Conservation (phyloP, 2,113 vertebrate species). For the Aspidoscelis tigris region DNA sequence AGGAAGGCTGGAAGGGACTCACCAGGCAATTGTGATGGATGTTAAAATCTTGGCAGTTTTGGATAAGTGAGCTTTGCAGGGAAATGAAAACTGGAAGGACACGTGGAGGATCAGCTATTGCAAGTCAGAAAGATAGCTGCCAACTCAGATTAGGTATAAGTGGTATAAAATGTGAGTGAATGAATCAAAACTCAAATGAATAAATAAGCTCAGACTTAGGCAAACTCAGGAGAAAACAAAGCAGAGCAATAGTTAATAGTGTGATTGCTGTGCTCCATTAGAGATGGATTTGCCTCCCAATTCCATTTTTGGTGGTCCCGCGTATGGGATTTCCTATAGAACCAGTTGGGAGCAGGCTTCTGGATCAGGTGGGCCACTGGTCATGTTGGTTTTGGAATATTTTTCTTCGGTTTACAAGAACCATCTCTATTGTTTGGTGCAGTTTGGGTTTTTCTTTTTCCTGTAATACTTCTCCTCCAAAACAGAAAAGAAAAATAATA, state of each 20-base stretch:
- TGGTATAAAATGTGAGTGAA: too few relatives aligned
- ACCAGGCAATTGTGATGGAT: not conserved
- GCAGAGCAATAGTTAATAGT: too few relatives aligned
- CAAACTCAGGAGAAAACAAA: too few relatives aligned
- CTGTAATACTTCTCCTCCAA: not conserved
- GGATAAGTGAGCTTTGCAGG: not conserved
- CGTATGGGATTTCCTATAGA: too few relatives aligned
- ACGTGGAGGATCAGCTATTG: not conserved
- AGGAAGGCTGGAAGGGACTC: not conserved
- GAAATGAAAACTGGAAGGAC: not conserved
- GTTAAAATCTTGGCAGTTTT: not conserved
- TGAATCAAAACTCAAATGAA: too few relatives aligned
- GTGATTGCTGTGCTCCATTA: too few relatives aligned
- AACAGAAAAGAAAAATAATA: not conserved
- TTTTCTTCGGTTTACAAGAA: not conserved
- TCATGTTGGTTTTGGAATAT: not conserved
- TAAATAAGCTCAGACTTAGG: too few relatives aligned
- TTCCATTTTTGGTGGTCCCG: too few relatives aligned
- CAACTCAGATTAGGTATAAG: too few relatives aligned
- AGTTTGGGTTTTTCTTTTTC: too few relatives aligned
- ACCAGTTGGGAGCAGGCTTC: not conserved
- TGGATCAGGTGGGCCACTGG: not conserved
- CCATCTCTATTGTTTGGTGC: not conserved
- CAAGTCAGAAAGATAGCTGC: too few relatives aligned
- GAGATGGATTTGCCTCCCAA: too few relatives aligned